Evolutionary conservation across 2,888 invertebrate genomes (phyloP).

Genomic region (Ganaspis brasiliensis): DNA sequence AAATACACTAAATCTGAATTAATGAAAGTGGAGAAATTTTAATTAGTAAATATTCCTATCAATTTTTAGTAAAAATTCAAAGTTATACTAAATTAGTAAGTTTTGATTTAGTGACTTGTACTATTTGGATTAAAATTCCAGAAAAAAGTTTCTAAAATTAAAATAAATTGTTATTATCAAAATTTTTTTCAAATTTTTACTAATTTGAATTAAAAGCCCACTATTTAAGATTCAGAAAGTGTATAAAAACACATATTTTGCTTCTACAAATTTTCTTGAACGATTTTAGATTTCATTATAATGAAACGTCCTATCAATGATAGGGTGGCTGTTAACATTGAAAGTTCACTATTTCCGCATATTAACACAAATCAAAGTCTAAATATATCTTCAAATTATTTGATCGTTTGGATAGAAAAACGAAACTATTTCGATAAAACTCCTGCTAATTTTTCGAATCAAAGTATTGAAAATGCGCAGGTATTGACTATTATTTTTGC

Average conservation of each 20-base stretch:
- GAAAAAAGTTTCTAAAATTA: no score
- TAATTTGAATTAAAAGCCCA: slow-evolving; percentile 1
- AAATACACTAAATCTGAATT: background rate
- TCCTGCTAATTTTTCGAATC: background rate
- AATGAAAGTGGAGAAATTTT: no score
- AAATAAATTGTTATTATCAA: no score
- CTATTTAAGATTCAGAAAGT: no score
- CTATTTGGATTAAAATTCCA: no score
- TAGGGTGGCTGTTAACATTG: slow-evolving; percentile 82
- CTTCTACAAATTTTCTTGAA: slow-evolving; percentile 13
- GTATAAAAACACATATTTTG: no score
- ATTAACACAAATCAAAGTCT: slow-evolving; percentile 75
- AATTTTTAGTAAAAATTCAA: no score
- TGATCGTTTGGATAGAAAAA: slow-evolving; percentile 82
- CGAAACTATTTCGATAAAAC: slow-evolving; percentile 63
- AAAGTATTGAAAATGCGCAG: background rate
- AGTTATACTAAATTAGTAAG: no score
- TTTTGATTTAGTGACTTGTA: no score
- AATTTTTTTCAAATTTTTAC: no score
- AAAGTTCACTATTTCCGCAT: slow-evolving; percentile 84
- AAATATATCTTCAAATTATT: slow-evolving; percentile 80
- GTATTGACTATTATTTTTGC: background rate
- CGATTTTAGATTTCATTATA: slow-evolving; percentile 65
- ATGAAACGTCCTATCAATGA: slow-evolving; percentile 74
- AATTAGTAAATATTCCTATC: no score